A percentile compares a stretch with the other conserved stretches of the same genome.
Conservation (phyloP, 2,888 invertebrate species). For the Patella depressa region DNA sequence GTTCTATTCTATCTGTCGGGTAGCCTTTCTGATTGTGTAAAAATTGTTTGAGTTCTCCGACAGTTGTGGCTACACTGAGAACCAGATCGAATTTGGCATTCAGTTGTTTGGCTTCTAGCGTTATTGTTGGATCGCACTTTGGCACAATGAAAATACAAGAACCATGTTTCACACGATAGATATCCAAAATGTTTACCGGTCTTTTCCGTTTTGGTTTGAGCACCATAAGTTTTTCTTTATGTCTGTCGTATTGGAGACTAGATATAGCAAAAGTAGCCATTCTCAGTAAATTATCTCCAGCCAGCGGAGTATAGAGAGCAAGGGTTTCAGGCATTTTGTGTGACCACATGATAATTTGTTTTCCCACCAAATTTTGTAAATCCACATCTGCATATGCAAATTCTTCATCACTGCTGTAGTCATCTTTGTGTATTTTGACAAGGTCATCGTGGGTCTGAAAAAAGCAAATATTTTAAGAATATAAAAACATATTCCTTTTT, state of each 20-base stretch:
- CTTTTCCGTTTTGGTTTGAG: constrained; percentile 50
- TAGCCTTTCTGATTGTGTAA: constrained; percentile 54
- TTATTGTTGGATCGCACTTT: constrained; percentile 40
- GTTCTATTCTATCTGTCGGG: constrained; percentile 53
- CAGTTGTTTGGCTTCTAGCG: constrained; percentile 53
- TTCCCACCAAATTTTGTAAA: constrained; percentile 43
- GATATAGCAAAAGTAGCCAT: constrained; percentile 51
- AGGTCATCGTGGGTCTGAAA: not conserved
- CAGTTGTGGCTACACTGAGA: constrained; percentile 50
- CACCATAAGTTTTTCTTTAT: constrained; percentile 50
- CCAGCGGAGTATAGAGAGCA: constrained; percentile 51
- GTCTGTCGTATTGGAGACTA: constrained; percentile 46
- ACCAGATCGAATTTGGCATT: constrained; percentile 51
- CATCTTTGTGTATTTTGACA: constrained; percentile 6
- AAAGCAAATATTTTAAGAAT: not conserved
- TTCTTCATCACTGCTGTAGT: constrained; percentile 8
- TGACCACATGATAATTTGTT: constrained; percentile 56
- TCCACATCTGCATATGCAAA: constrained; percentile 35
- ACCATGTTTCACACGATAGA: constrained; percentile 48
- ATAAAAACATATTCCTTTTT: too few species aligned
- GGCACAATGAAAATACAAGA: constrained; percentile 55
- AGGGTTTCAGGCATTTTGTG: constrained; percentile 49
- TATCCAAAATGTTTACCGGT: constrained; percentile 49
- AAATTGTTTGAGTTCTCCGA: constrained; percentile 51
- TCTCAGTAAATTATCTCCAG: constrained; percentile 46